phyloP scores from a whole-genome alignment of 2,888 invertebrate species.

The Scaptomyza cyrtandrae region DNA sequence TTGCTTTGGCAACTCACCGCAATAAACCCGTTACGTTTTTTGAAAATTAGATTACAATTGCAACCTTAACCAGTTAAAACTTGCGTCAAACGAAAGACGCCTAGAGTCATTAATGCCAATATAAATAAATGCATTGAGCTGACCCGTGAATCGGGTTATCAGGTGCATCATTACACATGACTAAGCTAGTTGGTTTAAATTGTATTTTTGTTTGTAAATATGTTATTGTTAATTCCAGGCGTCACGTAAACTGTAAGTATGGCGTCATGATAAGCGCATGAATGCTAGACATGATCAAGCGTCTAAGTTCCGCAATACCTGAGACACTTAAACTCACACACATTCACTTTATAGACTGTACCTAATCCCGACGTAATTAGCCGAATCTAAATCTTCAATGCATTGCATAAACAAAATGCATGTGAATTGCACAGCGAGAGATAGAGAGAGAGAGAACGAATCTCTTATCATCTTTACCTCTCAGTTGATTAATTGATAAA shows the following conservation, averaged over 20 bases:
- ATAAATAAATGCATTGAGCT: slow-evolving; percentile 22
- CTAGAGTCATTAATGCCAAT: slow-evolving; percentile 2
- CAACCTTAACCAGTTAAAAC: background rate
- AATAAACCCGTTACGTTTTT: slow-evolving; percentile 39
- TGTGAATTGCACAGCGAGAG: slow-evolving; percentile 42
- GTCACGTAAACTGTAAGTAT: slow-evolving; percentile 57
- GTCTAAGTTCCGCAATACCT: slow-evolving; percentile 60
- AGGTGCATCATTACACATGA: slow-evolving; percentile 31
- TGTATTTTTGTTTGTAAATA: slow-evolving; percentile 25
- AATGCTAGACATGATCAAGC: slow-evolving; percentile 69
- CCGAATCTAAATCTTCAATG: slow-evolving; percentile 50
- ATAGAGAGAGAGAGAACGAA: background rate
- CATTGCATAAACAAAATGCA: slow-evolving; percentile 62
- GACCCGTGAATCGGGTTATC: slow-evolving; percentile 46
- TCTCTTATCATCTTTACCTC: slow-evolving; percentile 49
- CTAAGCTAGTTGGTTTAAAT: slow-evolving; percentile 24
- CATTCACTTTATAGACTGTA: slow-evolving; percentile 14
- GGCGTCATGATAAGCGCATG: slow-evolving; percentile 71
- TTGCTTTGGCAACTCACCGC: slow-evolving; percentile 9
- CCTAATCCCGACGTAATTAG: slow-evolving; percentile 51
- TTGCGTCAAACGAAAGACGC: slow-evolving; percentile 33
- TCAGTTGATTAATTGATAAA: slow-evolving; percentile 32
- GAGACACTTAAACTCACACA: slow-evolving; percentile 2
- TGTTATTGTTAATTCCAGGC: slow-evolving; percentile 55
- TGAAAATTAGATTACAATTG: slow-evolving; percentile 18